These are phyloP conservation scores for Candoia aspera DNA, from an alignment of 2,113 vertebrate genomes.

Conservation along the genomic window DNA sequence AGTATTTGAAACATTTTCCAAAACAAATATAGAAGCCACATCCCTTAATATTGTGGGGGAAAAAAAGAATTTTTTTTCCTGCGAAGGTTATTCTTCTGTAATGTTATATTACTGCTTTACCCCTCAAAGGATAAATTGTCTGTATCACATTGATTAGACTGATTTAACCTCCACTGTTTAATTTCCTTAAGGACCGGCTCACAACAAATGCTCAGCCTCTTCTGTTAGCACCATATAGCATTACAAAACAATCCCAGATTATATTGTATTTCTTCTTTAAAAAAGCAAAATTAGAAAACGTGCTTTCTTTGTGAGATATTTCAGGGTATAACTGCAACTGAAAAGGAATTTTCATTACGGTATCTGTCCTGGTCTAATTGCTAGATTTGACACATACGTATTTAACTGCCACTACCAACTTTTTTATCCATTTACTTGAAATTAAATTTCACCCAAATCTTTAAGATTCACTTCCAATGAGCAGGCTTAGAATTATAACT, in stretches of 20 bases:
- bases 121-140: not conserved
- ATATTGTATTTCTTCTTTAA: not conserved
- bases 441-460: not conserved
- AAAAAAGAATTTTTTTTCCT: not conserved
- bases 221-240: not conserved
- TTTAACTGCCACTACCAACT: not conserved
- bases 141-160: not conserved
- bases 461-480: not conserved
- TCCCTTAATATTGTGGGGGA: not conserved
- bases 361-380: not conserved
- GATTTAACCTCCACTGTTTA: not conserved
- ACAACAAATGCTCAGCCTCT: not conserved
- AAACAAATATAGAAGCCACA: not conserved
- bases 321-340: not conserved
- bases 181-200: not conserved
- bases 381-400: not conserved
- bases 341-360: not conserved
- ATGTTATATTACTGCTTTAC: not conserved
- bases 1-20: not conserved
- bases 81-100: not conserved
- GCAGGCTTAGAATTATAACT: not conserved
- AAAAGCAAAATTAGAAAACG: not conserved
- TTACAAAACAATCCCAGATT: not conserved
- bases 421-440: not conserved
- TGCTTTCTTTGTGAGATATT: not conserved